phyloP scores from a whole-genome alignment of 2,113 vertebrate species.

The Clarias gariepinus region DNA sequence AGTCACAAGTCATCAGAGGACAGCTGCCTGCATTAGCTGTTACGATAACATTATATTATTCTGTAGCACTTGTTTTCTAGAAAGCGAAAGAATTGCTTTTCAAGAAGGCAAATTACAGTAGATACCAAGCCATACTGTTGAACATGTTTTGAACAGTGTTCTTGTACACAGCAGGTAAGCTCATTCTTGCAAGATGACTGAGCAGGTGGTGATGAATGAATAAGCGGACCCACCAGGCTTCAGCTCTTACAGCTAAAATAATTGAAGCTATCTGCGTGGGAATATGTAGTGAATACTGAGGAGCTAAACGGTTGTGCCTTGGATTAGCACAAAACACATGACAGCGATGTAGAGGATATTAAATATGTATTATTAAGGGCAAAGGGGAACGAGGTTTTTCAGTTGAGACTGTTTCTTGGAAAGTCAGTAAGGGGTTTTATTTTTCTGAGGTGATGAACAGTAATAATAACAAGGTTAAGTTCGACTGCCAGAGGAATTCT shows the following conservation, averaged over 20 bases:
- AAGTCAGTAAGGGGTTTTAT: neutral
- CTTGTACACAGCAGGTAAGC: neutral
- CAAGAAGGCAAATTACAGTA: neutral
- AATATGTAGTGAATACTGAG: neutral
- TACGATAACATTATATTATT: neutral
- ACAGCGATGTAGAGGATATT: neutral
- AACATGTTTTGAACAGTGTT: neutral
- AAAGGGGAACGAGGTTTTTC: neutral
- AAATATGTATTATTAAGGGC: conserved; percentile 3
- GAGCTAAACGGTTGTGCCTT: neutral
- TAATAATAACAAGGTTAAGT: neutral
- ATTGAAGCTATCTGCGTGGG: conserved; percentile 10
- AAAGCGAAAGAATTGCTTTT: neutral
- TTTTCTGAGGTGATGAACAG: neutral
- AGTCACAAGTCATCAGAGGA: no score
- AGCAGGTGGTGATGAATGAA: conserved; percentile 7
- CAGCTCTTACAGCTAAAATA: neutral
- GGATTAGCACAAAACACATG: conserved; percentile 6
- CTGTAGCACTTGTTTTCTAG: neutral
- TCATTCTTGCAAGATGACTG: neutral
- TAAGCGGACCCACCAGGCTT: neutral
- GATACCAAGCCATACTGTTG: neutral
- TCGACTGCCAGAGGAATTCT: conserved; percentile 9
- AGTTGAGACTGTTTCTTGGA: neutral
- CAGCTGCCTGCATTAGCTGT: no score